Conservation (phyloP, 2,797 vertebrate species). For the Squalus acanthias region DNA sequence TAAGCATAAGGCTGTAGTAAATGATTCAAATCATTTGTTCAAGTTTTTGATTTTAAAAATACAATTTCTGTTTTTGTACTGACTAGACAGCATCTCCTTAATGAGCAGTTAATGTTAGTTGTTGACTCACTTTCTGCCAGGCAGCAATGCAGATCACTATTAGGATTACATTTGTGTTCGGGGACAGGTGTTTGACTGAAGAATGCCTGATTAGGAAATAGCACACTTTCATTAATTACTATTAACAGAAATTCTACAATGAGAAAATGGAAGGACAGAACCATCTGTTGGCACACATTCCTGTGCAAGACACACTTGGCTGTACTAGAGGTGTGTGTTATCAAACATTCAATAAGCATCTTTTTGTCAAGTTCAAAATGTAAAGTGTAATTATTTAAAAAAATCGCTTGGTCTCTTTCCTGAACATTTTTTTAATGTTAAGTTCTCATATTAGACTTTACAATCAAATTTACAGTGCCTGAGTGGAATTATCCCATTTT, state of each 20-base stretch:
- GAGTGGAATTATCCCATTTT: not conserved
- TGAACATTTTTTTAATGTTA: not conserved
- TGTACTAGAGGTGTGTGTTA: not conserved
- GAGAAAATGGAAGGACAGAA: conserved; percentile 9
- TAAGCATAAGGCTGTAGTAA: not conserved
- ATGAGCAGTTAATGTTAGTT: not conserved
- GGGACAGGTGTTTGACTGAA: conserved; percentile 6
- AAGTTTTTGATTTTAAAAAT: not conserved
- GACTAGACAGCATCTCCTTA: not conserved
- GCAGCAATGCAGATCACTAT: not conserved
- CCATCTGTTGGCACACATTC: not conserved
- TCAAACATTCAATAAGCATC: not conserved
- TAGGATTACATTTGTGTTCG: conserved; percentile 12
- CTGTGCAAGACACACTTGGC: not conserved
- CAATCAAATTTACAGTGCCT: not conserved
- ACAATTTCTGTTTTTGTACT: not conserved
- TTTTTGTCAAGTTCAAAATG: not conserved
- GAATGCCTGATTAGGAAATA: conserved; percentile 2
- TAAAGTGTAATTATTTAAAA: not conserved
- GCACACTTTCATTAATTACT: conserved; percentile 15
- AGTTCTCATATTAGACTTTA: not conserved
- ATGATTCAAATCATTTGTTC: not conserved
- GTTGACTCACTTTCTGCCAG: not conserved
- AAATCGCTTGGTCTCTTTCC: not conserved
- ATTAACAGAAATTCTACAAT: conserved; percentile 13